Conservation (phyloP, 1,140 invertebrate species). For the Eupristina koningsbergeri region DNA sequence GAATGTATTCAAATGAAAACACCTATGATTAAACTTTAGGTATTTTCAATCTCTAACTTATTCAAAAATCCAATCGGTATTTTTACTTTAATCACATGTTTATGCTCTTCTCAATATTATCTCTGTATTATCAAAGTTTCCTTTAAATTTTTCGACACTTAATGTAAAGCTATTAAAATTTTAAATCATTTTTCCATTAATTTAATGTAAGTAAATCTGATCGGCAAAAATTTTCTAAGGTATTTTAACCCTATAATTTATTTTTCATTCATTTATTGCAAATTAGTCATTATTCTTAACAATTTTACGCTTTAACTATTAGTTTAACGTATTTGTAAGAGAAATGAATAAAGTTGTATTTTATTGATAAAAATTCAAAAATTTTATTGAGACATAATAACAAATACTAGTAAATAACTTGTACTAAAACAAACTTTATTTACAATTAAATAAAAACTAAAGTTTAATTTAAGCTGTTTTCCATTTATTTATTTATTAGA, state of each 20-base stretch:
- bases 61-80: too few species aligned
- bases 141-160: neutral
- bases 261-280: too few species aligned
- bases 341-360: neutral
- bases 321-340: neutral
- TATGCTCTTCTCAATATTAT: neutral
- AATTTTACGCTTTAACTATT: too few species aligned
- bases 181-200: neutral
- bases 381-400: constrained; percentile 9
- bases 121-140: neutral
- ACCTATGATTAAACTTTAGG: neutral
- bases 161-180: neutral
- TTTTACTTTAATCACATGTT: neutral
- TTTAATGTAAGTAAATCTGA: neutral
- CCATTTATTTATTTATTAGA: neutral
- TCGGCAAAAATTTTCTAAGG: neutral
- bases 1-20: neutral
- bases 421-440: too few species aligned
- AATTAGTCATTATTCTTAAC: too few species aligned
- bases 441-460: neutral
- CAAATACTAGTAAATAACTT: neutral
- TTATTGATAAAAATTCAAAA: neutral
- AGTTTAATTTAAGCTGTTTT: neutral
- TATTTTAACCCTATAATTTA: neutral
- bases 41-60: too few species aligned